A percentile compares a stretch with the other conserved stretches of the same genome.
Conservation (phyloP, 2,113 vertebrate species). For the Mungos mungo region DNA sequence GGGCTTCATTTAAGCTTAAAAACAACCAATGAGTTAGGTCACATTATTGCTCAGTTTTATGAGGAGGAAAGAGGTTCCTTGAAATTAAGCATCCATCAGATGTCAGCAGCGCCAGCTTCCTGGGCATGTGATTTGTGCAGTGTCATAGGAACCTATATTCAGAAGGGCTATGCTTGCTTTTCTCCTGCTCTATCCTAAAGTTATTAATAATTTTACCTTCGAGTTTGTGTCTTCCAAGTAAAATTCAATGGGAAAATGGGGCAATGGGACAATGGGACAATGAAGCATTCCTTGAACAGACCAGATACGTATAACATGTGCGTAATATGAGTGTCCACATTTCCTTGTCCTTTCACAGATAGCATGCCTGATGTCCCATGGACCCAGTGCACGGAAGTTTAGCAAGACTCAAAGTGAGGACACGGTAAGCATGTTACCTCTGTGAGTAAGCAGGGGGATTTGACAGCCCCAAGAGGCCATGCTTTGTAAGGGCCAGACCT, state of each 20-base stretch:
- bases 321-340: accelerated
- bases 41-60: not conserved
- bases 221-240: not conserved
- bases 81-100: not conserved
- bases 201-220: not conserved
- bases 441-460: not conserved
- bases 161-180: not conserved
- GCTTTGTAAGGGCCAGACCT: not conserved
- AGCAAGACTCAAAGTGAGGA: not conserved
- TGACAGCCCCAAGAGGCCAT: accelerated
- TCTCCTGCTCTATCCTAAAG: not conserved
- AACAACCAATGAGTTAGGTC: not conserved
- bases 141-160: accelerated
- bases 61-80: not conserved
- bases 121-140: accelerated
- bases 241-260: not conserved
- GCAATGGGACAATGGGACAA: not conserved
- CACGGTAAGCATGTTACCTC: not conserved
- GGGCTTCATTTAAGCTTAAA: not conserved
- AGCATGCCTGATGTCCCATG: accelerated
- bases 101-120: not conserved
- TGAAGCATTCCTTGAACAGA: accelerated
- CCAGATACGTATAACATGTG: accelerated
- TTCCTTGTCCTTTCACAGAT: accelerated
- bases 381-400: accelerated